Evolutionary conservation across 2,797 vertebrate genomes (phyloP).

Genomic region (Coregonus suidteri): DNA sequence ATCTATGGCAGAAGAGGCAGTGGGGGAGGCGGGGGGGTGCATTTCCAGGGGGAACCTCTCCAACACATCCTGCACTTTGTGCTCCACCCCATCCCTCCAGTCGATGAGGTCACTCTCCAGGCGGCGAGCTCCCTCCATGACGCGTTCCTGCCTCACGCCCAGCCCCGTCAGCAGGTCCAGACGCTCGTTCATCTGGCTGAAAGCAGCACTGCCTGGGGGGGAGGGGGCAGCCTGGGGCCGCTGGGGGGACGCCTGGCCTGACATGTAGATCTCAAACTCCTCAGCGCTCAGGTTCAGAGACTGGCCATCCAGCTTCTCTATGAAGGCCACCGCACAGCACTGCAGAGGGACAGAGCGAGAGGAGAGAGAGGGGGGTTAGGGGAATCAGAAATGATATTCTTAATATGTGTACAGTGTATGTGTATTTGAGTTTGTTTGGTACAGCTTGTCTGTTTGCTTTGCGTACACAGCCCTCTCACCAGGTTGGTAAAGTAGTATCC

Average conservation of each 20-base stretch:
- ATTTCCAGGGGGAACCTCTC: slow-evolving; percentile 83
- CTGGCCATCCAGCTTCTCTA: slow-evolving; percentile 95
- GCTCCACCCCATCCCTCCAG: slow-evolving; percentile 90
- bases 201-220: slow-evolving; percentile 62
- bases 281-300: slow-evolving; percentile 92
- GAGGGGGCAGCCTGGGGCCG: slow-evolving; percentile 77
- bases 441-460: too few relatives aligned
- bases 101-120: slow-evolving; percentile 94
- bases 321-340: slow-evolving; percentile 96
- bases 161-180: slow-evolving; percentile 85
- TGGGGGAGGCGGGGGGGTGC: slow-evolving; percentile 64
- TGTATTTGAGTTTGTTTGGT: not conserved
- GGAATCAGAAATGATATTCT: not conserved
- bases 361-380: not conserved
- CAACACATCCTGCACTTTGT: slow-evolving; percentile 86
- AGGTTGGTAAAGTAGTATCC: slow-evolving; percentile 98
- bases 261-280: slow-evolving; percentile 96
- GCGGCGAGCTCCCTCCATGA: slow-evolving; percentile 83
- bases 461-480: slow-evolving; percentile 64
- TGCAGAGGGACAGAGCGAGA: slow-evolving; percentile 45
- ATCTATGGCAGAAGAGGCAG: slow-evolving; percentile 60
- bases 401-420: not conserved
- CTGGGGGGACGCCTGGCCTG: slow-evolving; percentile 90
- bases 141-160: slow-evolving; percentile 84
- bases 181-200: slow-evolving; percentile 83